Evolutionary conservation across 2,888 invertebrate species (phyloP).

Genomic region (Rhamnusium bicolor): DNA sequence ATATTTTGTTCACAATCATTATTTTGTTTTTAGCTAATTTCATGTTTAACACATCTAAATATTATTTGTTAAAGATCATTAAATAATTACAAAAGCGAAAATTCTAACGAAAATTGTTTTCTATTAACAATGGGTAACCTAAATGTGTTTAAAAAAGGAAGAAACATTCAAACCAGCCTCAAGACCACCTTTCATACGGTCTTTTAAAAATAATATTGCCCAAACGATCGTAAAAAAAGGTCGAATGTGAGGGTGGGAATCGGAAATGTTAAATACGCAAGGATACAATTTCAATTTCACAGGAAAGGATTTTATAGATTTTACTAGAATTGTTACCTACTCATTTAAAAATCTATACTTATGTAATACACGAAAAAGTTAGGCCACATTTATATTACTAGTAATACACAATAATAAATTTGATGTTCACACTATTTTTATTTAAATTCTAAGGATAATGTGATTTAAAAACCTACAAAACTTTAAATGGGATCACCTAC

Average conservation of each 20-base stretch:
- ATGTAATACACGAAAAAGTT: not conserved
- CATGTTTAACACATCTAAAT: too few species aligned
- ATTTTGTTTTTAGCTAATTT: too few species aligned
- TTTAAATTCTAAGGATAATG: too few species aligned
- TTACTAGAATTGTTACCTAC: slow-evolving; percentile 5
- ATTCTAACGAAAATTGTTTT: not conserved
- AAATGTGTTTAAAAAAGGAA: not conserved
- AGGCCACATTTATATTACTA: too few species aligned
- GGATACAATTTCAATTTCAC: slow-evolving; percentile 5
- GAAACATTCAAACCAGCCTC: not conserved
- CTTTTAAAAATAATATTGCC: not conserved
- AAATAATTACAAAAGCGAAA: too few species aligned
- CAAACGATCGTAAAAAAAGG: slow-evolving; percentile 1
- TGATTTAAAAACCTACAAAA: too few species aligned
- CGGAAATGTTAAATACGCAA: slow-evolving; percentile 2
- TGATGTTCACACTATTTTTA: too few species aligned
- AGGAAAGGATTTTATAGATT: not conserved
- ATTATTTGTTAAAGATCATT: too few species aligned
- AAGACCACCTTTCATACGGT: not conserved
- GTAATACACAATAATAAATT: too few species aligned
- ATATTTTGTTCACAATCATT: too few species aligned
- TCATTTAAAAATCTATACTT: not conserved
- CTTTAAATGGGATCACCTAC: too few species aligned
- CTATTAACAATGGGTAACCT: not conserved
- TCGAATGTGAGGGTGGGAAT: slow-evolving; percentile 20